Conservation (phyloP, 2,797 vertebrate species). For the Chloroceryle inda region DNA sequence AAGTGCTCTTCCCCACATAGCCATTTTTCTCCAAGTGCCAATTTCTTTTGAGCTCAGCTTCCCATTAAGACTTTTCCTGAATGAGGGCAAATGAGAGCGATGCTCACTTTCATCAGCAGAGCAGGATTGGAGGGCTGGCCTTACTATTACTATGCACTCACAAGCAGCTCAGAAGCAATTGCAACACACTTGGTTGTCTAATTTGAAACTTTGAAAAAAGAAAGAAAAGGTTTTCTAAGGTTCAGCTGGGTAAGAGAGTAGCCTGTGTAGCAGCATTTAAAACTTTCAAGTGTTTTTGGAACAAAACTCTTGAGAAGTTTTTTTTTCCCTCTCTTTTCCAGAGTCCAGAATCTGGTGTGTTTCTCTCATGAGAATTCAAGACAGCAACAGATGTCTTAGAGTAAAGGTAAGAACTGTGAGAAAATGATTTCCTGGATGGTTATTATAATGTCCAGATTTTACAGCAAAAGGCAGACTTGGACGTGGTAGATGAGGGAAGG, state of each 20-base stretch:
- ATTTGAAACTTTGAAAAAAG: slow-evolving; percentile 31
- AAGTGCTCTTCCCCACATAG: slow-evolving; percentile 55
- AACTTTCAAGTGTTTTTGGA: slow-evolving; percentile 47
- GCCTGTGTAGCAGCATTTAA: slow-evolving; percentile 9
- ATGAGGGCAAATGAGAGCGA: slow-evolving; percentile 67
- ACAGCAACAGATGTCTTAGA: neutral
- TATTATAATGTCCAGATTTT: neutral
- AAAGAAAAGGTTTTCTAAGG: neutral
- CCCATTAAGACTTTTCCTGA: slow-evolving; percentile 65
- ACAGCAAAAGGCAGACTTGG: neutral
- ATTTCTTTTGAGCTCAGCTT: slow-evolving; percentile 59
- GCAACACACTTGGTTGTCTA: slow-evolving; percentile 52
- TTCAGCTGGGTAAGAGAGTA: neutral
- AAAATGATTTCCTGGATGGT: neutral
- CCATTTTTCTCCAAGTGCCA: slow-evolving; percentile 62
- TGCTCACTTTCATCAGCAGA: slow-evolving; percentile 62
- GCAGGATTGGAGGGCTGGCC: neutral
- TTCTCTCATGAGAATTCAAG: neutral
- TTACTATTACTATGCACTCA: slow-evolving; percentile 64
- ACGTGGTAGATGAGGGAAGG: neutral
- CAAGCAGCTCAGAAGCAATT: slow-evolving; percentile 59
- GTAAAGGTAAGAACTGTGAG: neutral
- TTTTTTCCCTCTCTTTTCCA: neutral
- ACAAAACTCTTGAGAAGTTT: neutral
- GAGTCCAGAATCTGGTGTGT: neutral